phyloP scores from a whole-genome alignment of 1,140 invertebrate species.

The Patella vulgata region DNA sequence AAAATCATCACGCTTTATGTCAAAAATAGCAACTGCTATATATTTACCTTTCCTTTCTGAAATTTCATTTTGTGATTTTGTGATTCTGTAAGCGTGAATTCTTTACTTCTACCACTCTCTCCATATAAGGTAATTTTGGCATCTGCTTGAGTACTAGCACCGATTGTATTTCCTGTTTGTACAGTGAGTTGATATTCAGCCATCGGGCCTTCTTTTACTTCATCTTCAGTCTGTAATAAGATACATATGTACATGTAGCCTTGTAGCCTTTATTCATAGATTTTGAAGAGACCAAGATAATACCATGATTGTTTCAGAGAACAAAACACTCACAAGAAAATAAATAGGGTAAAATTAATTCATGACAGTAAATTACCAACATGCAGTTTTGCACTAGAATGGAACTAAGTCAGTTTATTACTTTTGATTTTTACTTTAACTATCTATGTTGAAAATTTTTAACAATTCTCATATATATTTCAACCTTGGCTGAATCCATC shows the following conservation, averaged over 20 bases:
- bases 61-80: conserved; percentile 60
- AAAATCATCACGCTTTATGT: background rate
- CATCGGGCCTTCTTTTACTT: conserved; percentile 47
- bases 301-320: background rate
- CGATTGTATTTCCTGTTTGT: conserved; percentile 55
- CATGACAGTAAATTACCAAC: background rate
- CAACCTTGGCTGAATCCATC: no score
- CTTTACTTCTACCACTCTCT: conserved; percentile 55
- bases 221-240: conserved; percentile 41
- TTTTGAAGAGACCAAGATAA: no score
- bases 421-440: no score
- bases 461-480: no score
- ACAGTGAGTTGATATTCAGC: conserved; percentile 58
- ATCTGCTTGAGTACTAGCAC: conserved; percentile 60
- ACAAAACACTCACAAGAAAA: background rate
- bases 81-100: conserved; percentile 47
- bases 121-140: conserved; percentile 60
- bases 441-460: no score
- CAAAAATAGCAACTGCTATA: background rate
- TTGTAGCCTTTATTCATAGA: no score
- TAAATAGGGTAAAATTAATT: background rate
- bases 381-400: no score
- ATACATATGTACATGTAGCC: no score
- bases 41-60: conserved; percentile 59
- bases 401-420: no score